Base-by-base conservation (phyloP, 2,113 vertebrate species). In the Phocoena phocoena region DNA sequence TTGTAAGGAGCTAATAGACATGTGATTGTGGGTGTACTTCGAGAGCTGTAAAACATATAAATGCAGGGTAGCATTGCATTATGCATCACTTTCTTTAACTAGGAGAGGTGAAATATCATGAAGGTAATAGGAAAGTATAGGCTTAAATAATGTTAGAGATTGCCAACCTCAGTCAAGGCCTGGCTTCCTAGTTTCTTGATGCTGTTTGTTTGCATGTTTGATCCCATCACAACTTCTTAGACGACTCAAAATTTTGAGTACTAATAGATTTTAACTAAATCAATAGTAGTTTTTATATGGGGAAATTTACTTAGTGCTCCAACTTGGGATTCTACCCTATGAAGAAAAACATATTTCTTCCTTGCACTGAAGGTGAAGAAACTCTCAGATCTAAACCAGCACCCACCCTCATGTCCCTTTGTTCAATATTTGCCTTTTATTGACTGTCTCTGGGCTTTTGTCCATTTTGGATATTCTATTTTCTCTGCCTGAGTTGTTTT, bases 81-180 rank as follows among this genome's bases (percentile, higher is more conserved):
- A 60, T 68, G 15, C 3, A 50, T 38, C 60, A 76, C 20, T 96
- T 88, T 83, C 50, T 77, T 87, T 88, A 70, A 88, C 68, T 14
- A 38, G 67, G 36, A 88, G 79, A 28, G 31, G 55, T 84, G 17
- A 60, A 60, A 53, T 73, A 25, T 53, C 63, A 50, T 60, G 41
- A 53, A 86, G n/a, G n/a, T 82, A 67, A 55, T 83, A 68, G 50
- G 31, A 68, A 88, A 83, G 20, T 41, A 62, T 33, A 71, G 58
- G 23, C 36, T 96, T 81, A 87, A 62, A 36, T 92, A 31, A 73
- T 90, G 17, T 28, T 81, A 76, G n/a, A 91, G 89, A 80, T 93
- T 63, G n/a, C n/a, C 33, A 47, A 17, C 31, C 47, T 92, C 25
- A n/a, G 44, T 86, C 50, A 85, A 67, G 20, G 50, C 28, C n/a